These are phyloP conservation scores for Cecropterus lyciades DNA, from an alignment of 1,140 invertebrate genomes.

Conservation along the genomic window DNA sequence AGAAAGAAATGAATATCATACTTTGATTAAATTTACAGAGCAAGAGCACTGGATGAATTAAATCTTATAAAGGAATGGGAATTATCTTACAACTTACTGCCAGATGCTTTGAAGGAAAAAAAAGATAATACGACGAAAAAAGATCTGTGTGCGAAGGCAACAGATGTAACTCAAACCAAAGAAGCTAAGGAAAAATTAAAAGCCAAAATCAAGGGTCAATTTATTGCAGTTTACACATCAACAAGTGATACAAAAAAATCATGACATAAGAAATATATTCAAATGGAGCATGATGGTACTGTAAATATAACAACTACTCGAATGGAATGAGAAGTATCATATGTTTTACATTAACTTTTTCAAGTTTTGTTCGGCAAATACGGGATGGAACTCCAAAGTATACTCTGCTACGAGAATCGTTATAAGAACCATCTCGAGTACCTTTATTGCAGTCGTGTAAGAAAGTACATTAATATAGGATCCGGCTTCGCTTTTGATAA, in stretches of 20 bases:
- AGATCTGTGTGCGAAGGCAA: not conserved
- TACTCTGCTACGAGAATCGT: too few species aligned
- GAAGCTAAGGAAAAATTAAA: slow-evolving; percentile 10
- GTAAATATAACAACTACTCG: not conserved
- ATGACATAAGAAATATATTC: not conserved
- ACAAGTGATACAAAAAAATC: slow-evolving; percentile 6
- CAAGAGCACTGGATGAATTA: slow-evolving; percentile 53
- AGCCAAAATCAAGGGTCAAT: slow-evolving; percentile 31
- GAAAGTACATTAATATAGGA: too few species aligned
- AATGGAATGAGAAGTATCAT: not conserved
- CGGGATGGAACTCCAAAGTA: not conserved
- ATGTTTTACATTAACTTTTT: not conserved
- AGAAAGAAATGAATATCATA: too few species aligned
- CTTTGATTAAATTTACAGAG: slow-evolving; percentile 42
- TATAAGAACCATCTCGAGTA: too few species aligned
- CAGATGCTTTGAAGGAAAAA: slow-evolving; percentile 45
- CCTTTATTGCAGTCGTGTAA: too few species aligned
- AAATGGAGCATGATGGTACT: not conserved
- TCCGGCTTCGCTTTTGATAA: too few species aligned
- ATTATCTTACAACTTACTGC: slow-evolving; percentile 52
- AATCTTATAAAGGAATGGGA: slow-evolving; percentile 67
- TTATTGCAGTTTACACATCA: slow-evolving; percentile 56
- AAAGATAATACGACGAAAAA: not conserved
- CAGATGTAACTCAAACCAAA: not conserved
- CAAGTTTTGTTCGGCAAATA: not conserved